These are phyloP conservation scores for Cephus pygmeus DNA, from an alignment of 2,888 invertebrate genomes.

Conservation along the genomic window DNA sequence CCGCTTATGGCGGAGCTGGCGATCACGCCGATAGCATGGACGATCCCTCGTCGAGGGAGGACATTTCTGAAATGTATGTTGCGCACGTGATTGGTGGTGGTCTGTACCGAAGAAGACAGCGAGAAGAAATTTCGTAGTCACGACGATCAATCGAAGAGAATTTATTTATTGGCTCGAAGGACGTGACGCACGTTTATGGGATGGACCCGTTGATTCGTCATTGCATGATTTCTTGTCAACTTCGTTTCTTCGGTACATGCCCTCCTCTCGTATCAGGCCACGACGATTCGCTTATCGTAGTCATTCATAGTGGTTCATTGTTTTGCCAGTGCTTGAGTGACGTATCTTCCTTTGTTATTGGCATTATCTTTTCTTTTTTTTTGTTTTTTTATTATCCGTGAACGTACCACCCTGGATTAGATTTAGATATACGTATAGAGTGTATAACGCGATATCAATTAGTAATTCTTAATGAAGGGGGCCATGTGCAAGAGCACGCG, in stretches of 20 bases:
- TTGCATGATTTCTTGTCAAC: not conserved
- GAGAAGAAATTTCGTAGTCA: not conserved
- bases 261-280: not conserved
- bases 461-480: not conserved
- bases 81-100: not conserved
- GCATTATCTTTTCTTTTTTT: not conserved
- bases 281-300: not conserved
- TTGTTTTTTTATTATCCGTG: too few relatives aligned
- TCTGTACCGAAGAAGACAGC: not conserved
- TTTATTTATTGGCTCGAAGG: not conserved
- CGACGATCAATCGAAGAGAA: not conserved
- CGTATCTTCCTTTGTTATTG: not conserved
- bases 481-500: not conserved
- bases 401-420: not conserved
- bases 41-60: constrained; percentile 62
- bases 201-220: not conserved
- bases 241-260: not conserved
- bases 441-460: not conserved
- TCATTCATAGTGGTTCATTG: not conserved
- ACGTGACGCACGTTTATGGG: not conserved
- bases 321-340: not conserved
- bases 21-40: constrained; percentile 62
- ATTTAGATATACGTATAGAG: not conserved
- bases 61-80: constrained; percentile 63
- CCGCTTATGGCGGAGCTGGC: constrained; percentile 51